Evolutionary conservation across 2,888 invertebrate species (phyloP), one percentile per base, ranked within the genome.

Genomic region (Nematopogon swammerdamellus): DNA sequence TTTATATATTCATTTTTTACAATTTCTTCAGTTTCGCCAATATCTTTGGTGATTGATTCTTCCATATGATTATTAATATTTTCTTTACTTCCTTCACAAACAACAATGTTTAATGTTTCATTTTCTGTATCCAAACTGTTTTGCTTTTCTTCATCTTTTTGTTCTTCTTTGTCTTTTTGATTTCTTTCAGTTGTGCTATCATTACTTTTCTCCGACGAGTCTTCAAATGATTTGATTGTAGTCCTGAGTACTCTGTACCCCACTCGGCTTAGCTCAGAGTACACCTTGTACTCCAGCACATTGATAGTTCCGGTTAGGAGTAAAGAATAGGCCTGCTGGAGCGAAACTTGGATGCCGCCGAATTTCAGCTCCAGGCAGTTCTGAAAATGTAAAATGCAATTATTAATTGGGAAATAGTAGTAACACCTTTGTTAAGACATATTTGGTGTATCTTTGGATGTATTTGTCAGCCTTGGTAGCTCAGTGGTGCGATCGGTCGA

Each of bases 271-370:
- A 85, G 68, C 29, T 83, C 81, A 36, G 83, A 73, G 62, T 82
- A 86, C 0, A 84, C 84, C 66, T 80, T 80, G 57, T 85, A 86
- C 56, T 85, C 77, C 20, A 69, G 61, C 17, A 81, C 51, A 17
- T 73, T 61, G 20, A 80, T 66, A 45, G 63, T 56, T 20, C 63
- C 64, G 43, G 57, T 56, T 0, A 82, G 58, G 45, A 87, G 61
- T 53, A 86, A 62, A 19, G 77, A 67, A 57, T 86, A 88, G 11
- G 84, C 86, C 69, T 87, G 85, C 63, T 87, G 85, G 44, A 88
- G 64, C 51, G 86, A 87, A 18, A 88, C 71, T 49, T 81, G 75
- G 1, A 84, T 68, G 29, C 76, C 77, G 60, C 82, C 80, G 65
- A 81, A 80, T 52, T 70, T 71, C 14, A 88, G 67, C 58, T 82